A percentile compares a stretch with the other conserved stretches of the same genome.
phyloP scores from a whole-genome alignment of 2,888 invertebrate genomes.

The Heliconius ethilla region DNA sequence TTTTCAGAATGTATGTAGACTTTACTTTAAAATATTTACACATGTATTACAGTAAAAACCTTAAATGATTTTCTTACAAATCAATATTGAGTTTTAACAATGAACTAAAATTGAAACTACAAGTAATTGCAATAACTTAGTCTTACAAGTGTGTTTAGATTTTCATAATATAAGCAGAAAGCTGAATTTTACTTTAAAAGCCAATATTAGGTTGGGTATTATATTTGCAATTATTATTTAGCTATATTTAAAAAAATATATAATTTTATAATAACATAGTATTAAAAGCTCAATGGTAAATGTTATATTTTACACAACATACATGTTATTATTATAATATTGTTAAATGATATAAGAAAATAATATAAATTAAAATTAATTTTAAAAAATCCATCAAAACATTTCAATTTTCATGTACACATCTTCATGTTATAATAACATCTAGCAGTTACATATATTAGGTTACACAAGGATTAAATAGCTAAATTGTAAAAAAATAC shows the following conservation, averaged over 20 bases:
- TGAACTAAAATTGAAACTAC: neutral
- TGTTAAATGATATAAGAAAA: neutral
- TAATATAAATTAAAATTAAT: neutral
- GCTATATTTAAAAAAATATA: neutral
- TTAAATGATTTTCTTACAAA: neutral
- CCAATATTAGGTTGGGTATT: conserved; percentile 5
- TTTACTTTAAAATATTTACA: conserved; percentile 1
- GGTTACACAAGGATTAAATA: conserved; percentile 31
- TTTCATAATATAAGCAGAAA: conserved; percentile 11
- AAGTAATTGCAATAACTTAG: neutral
- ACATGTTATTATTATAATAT: neutral
- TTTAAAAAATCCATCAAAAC: neutral
- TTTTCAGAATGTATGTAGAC: neutral
- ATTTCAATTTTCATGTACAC: conserved; percentile 2
- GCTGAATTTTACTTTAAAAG: conserved; percentile 10
- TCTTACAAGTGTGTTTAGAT: neutral
- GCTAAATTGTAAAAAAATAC: conserved; percentile 45
- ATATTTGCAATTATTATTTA: neutral
- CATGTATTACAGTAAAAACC: neutral
- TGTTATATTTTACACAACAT: neutral
- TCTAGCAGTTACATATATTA: conserved; percentile 14
- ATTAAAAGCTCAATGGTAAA: neutral
- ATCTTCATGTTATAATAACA: neutral
- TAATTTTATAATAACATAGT: neutral
- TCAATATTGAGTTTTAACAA: neutral